These are phyloP conservation scores for Apocheima hispidaria DNA, from an alignment of 2,888 invertebrate species.

Conservation along the genomic window DNA sequence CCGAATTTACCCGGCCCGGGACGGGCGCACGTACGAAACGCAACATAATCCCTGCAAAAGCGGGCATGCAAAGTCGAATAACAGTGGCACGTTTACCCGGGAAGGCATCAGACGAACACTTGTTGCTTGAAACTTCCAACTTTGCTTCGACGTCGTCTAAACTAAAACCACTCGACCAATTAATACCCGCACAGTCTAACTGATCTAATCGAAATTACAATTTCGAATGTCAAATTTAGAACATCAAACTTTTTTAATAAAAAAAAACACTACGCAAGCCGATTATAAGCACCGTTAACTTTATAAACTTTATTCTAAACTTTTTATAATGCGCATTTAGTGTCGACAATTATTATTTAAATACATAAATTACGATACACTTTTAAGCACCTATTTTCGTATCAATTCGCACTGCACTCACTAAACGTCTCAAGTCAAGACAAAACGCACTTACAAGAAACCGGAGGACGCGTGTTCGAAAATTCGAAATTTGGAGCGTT, in stretches of 20 bases:
- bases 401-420: constrained; percentile 72
- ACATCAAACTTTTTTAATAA: constrained; percentile 40
- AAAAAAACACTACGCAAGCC: constrained; percentile 18
- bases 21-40: constrained; percentile 51
- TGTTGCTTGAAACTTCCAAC: constrained; percentile 77
- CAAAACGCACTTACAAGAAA: constrained; percentile 66
- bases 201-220: constrained; percentile 49
- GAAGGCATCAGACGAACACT: constrained; percentile 81
- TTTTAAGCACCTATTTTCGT: constrained; percentile 66
- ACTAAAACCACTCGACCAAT: constrained; percentile 57
- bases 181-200: constrained; percentile 53
- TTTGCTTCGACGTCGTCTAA: constrained; percentile 65
- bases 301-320: constrained; percentile 55
- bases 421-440: constrained; percentile 60
- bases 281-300: constrained; percentile 43
- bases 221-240: constrained; percentile 50
- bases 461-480: constrained; percentile 41
- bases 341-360: constrained; percentile 32
- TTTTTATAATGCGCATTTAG: constrained; percentile 13
- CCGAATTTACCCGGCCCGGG: constrained; percentile 59
- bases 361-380: constrained; percentile 51
- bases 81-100: constrained; percentile 82
- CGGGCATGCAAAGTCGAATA: constrained; percentile 81
- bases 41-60: constrained; percentile 73
- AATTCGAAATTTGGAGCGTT: constrained; percentile 46